Evolutionary conservation across 2,797 vertebrate genomes (phyloP).

Genomic region (Lithobates sylvaticus): DNA sequence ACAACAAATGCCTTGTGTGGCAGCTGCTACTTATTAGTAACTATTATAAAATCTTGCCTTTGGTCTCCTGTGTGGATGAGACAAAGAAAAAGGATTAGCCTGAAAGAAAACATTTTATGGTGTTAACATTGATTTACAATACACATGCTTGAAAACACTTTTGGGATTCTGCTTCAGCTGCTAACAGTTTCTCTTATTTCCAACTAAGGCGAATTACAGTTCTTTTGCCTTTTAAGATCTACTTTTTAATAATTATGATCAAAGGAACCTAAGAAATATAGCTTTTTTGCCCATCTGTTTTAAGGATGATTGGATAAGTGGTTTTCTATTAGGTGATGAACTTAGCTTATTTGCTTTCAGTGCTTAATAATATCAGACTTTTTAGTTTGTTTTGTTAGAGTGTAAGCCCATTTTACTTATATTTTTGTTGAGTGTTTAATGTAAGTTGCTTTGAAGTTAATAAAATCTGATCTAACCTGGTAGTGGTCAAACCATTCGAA

Average conservation of each 20-base stretch:
- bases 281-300: not conserved
- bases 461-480: not conserved
- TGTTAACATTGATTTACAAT: slow-evolving; percentile 45
- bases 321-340: slow-evolving; percentile 3
- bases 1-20: slow-evolving; percentile 5
- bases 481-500: not conserved
- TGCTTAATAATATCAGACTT: not conserved
- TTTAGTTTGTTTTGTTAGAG: not conserved
- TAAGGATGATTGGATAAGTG: slow-evolving; percentile 21
- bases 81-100: slow-evolving; percentile 23
- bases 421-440: not conserved
- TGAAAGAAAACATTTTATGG: slow-evolving; percentile 34
- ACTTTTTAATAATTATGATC: slow-evolving; percentile 22
- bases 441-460: not conserved
- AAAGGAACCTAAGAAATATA: not conserved
- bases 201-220: slow-evolving; percentile 20
- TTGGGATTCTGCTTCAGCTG: slow-evolving; percentile 9
- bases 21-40: slow-evolving; percentile 39
- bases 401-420: not conserved
- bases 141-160: slow-evolving; percentile 34
- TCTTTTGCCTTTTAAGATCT: slow-evolving; percentile 10
- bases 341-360: not conserved
- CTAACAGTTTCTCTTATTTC: slow-evolving; percentile 9
- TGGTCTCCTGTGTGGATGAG: slow-evolving; percentile 11
- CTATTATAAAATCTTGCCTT: slow-evolving; percentile 31